A percentile compares a stretch with the other conserved stretches of the same genome.
Conservation (phyloP, 2,797 vertebrate species). For the Selene dorsalis region DNA sequence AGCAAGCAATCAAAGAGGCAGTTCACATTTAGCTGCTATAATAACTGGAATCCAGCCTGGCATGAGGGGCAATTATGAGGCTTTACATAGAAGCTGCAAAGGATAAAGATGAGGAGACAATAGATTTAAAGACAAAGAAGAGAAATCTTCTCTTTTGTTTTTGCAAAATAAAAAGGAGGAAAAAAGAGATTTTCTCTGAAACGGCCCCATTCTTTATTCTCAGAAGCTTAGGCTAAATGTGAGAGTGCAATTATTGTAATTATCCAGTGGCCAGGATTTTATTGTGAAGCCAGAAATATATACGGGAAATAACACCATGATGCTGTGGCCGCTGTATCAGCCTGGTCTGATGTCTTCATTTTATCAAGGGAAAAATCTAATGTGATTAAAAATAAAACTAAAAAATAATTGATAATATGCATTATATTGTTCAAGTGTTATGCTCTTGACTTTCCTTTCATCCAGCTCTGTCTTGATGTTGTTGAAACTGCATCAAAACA, state of each 20-base stretch:
- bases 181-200: background rate
- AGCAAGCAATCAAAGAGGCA: conserved; percentile 23
- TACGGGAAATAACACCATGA: background rate
- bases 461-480: background rate
- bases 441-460: background rate
- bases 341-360: background rate
- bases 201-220: background rate
- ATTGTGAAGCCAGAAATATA: conserved; percentile 5
- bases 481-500: background rate
- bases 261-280: conserved; percentile 4
- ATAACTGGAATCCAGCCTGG: background rate
- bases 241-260: conserved; percentile 42
- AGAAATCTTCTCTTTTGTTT: conserved; percentile 19
- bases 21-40: background rate
- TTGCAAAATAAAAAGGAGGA: background rate
- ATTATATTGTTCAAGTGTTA: background rate
- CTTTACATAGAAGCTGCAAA: conserved; percentile 10
- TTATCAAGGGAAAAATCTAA: background rate
- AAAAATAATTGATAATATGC: too few species aligned
- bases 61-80: conserved; percentile 37
- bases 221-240: conserved; percentile 8
- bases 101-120: conserved; percentile 6
- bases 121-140: conserved; percentile 21
- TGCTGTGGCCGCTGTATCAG: background rate
- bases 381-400: too few species aligned